Base-by-base conservation (phyloP, 2,888 invertebrate species). In the Mythimna impura region DNA sequence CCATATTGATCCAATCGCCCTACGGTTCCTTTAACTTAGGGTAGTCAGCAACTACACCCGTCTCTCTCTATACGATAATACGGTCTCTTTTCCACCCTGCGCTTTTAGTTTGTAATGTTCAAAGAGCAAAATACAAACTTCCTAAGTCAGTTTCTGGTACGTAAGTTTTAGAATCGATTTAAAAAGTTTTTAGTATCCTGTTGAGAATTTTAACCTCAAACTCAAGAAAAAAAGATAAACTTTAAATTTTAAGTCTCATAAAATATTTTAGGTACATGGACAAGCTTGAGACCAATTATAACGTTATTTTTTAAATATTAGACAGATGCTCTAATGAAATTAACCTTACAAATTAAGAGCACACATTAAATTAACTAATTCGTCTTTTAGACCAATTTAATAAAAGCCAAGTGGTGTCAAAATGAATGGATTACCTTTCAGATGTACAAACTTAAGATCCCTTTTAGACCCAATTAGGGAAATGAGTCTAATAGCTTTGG, bases 1-100 rank as follows among this genome's bases (percentile, higher is more conserved):
- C 60, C 76, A 83, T 86, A 86, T 86, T 86, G 86, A 86, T 86
- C 86, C 70, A 66, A 83, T 83, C 80, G 75, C 85, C 85, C 83
- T 76, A 78, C 85, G 61, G 73, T 64, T 76, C 72, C 80, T 83
- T 80, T 70, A 62, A 81, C 74, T 81, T 80, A 78, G 87, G 87
- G 86, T 81, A 78, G 85, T 73, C 71, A 71, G 71, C 65, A 72
- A 54, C 68, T 68, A 57, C 36, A 54, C 20, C 71, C 65, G 22
- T 83, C 87, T 71, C 81, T 34, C n/a, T 81, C 76, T 69, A 0
- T 20, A 36, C 30, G 10, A 68, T 73, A 58, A 10, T 47, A 40
- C 22, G 60, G 40, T 81, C 81, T 71, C 83, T 65, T 66, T 81
- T 63, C 20, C 61, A 47, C 75, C 55, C 40, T 81, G 70, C 80